A percentile compares a stretch with the other conserved stretches of the same genome.
phyloP scores from a whole-genome alignment of 1,140 invertebrate species.

The Harlomillsia oculata region DNA sequence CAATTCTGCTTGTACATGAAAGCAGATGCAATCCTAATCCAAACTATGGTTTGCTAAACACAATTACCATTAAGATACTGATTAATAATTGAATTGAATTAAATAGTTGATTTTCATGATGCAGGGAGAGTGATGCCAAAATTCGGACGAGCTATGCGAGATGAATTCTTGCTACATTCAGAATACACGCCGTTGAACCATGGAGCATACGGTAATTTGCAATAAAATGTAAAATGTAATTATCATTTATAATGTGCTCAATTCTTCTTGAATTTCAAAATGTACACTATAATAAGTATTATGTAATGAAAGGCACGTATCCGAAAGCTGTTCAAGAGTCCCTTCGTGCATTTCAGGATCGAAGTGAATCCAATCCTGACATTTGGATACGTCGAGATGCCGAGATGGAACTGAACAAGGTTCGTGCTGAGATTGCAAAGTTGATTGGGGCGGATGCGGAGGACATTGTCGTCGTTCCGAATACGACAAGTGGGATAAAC shows the following conservation, averaged over 20 bases:
- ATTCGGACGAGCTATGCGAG: slow-evolving; percentile 11
- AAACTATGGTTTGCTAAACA: too few relatives aligned
- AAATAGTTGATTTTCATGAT: too few relatives aligned
- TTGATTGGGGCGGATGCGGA: slow-evolving; percentile 10
- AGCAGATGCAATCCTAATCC: too few relatives aligned
- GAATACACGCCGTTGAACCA: slow-evolving; percentile 19
- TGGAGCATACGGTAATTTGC: slow-evolving; percentile 30
- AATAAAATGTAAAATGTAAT: too few relatives aligned
- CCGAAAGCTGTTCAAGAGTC: slow-evolving; percentile 5
- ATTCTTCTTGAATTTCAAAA: too few relatives aligned
- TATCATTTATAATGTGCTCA: too few relatives aligned
- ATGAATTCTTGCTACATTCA: slow-evolving; percentile 13
- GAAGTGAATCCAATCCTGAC: slow-evolving; percentile 15
- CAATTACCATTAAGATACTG: too few relatives aligned
- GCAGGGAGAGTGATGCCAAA: too few relatives aligned
- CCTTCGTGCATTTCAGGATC: slow-evolving; percentile 11
- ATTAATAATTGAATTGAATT: too few relatives aligned
- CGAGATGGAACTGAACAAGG: not conserved
- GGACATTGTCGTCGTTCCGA: slow-evolving; percentile 24
- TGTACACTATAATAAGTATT: too few relatives aligned
- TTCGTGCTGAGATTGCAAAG: not conserved
- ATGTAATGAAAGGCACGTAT: slow-evolving; percentile 27
- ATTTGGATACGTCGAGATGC: slow-evolving; percentile 15
- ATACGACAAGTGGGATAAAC: slow-evolving; percentile 25
- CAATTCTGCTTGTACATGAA: too few relatives aligned